Percentiles rank a stretch among this genome's conserved stretches.
Evolutionary conservation across 2,797 vertebrate species (phyloP).

Genomic region (Eulemur mongoz): DNA sequence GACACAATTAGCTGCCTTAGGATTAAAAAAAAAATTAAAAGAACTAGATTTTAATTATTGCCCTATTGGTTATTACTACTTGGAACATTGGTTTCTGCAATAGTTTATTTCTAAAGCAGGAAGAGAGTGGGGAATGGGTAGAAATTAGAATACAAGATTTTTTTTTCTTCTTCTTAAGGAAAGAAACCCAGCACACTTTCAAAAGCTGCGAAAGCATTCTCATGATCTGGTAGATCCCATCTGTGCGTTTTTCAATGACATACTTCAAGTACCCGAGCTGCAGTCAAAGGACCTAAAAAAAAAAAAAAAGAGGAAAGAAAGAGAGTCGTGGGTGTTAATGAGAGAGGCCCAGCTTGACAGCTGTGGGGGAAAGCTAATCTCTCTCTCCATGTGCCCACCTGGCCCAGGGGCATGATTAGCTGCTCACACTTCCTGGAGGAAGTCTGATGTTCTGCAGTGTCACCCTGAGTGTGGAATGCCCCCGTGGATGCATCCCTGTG

Average conservation of each 20-base stretch:
- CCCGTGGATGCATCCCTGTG: background rate
- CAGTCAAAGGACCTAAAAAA: constrained; percentile 49
- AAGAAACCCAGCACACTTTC: constrained; percentile 60
- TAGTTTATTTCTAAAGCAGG: constrained; percentile 55
- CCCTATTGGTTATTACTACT: constrained; percentile 47
- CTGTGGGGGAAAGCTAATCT: constrained; percentile 51
- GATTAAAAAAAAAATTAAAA: constrained; percentile 20
- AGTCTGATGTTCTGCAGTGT: constrained; percentile 32
- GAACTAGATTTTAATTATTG: constrained; percentile 54
- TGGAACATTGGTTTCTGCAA: constrained; percentile 17
- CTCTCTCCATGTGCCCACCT: constrained; percentile 40
- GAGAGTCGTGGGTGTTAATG: constrained; percentile 57
- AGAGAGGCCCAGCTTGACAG: constrained; percentile 63
- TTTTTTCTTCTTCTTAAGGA: constrained; percentile 32
- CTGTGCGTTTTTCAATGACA: constrained; percentile 72
- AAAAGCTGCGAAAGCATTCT: constrained; percentile 61
- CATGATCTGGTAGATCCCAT: constrained; percentile 67
- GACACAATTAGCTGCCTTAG: constrained; percentile 62
- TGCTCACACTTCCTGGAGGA: constrained; percentile 51
- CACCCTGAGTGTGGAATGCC: constrained; percentile 4
- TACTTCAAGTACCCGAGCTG: constrained; percentile 69
- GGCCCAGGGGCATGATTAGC: constrained; percentile 52
- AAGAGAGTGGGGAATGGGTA: constrained; percentile 44
- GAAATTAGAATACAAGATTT: constrained; percentile 40
- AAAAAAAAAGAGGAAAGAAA: background rate